Percentiles rank a stretch among this genome's conserved stretches.
Conservation (phyloP, 2,797 vertebrate genomes). For the Pipistrellus kuhlii region DNA sequence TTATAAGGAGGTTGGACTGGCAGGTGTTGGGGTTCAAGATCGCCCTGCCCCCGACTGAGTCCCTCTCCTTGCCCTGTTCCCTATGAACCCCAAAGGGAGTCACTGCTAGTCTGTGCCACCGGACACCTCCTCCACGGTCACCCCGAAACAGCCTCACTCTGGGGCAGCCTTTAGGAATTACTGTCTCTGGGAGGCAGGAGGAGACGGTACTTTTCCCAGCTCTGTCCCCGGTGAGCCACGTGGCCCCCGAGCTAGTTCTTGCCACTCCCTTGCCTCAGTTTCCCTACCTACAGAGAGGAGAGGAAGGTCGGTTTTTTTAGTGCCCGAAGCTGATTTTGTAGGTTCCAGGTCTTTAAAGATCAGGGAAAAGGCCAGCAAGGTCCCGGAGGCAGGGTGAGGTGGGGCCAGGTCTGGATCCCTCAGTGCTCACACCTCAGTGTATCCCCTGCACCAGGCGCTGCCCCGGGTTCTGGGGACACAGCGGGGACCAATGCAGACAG, state of each 20-base stretch:
- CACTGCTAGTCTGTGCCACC: rapidly evolving
- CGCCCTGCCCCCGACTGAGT: rapidly evolving
- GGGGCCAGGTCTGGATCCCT: neutral
- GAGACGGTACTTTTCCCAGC: neutral
- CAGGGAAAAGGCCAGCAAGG: neutral
- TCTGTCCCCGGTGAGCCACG: neutral
- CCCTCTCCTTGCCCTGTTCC: neutral
- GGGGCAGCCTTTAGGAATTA: neutral
- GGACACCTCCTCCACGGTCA: neutral
- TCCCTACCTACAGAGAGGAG: neutral
- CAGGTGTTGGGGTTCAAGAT: neutral
- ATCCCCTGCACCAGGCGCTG: neutral
- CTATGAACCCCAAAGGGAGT: rapidly evolving
- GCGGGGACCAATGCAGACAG: neutral
- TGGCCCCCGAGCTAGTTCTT: neutral
- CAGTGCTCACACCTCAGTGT: neutral
- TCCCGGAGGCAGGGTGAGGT: neutral
- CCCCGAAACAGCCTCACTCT: neutral
- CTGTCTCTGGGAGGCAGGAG: neutral
- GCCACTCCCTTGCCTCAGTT: neutral
- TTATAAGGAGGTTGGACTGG: rapidly evolving
- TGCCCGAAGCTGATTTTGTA: neutral
- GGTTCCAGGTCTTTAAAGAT: neutral
- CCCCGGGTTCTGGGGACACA: neutral
- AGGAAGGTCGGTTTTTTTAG: neutral